A percentile compares a stretch with the other conserved stretches of the same genome.
Evolutionary conservation across 2,113 vertebrate species (phyloP).

Genomic region (Calypte anna): DNA sequence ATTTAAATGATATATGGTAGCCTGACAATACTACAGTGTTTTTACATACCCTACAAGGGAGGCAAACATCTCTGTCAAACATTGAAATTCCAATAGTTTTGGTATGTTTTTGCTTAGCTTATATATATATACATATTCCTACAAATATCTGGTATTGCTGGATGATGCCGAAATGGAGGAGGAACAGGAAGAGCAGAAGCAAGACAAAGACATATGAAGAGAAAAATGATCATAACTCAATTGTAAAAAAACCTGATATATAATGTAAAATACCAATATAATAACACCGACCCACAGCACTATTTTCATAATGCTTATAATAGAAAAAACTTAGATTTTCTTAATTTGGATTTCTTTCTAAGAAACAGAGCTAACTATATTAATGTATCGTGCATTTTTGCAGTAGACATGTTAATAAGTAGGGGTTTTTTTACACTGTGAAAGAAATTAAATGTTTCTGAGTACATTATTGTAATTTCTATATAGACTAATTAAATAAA

Average conservation of each 20-base stretch:
- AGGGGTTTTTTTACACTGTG: not conserved
- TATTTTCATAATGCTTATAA: not conserved
- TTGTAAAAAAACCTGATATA: not conserved
- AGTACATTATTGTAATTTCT: not conserved
- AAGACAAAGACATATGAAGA: slow-evolving; percentile 9
- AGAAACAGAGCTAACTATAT: not conserved
- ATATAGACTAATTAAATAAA: not conserved
- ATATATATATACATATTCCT: not conserved
- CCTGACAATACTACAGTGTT: slow-evolving; percentile 20
- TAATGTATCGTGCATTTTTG: not conserved
- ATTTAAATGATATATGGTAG: slow-evolving; percentile 55
- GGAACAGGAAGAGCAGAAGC: not conserved
- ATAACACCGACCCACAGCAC: not conserved
- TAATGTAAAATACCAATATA: not conserved
- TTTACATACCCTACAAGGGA: not conserved
- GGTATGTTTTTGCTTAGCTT: slow-evolving; percentile 17
- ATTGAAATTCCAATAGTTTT: slow-evolving; percentile 32
- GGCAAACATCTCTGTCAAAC: slow-evolving; percentile 47
- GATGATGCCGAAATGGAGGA: not conserved
- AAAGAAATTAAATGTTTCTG: slow-evolving; percentile 7
- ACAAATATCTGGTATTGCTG: not conserved
- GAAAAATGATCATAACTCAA: not conserved
- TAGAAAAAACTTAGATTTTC: not conserved
- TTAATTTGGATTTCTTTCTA: not conserved
- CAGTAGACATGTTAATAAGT: not conserved